Evolutionary conservation across 2,888 invertebrate species (phyloP), one percentile per base, ranked within the genome.

Genomic region (Lottia gigantea): DNA sequence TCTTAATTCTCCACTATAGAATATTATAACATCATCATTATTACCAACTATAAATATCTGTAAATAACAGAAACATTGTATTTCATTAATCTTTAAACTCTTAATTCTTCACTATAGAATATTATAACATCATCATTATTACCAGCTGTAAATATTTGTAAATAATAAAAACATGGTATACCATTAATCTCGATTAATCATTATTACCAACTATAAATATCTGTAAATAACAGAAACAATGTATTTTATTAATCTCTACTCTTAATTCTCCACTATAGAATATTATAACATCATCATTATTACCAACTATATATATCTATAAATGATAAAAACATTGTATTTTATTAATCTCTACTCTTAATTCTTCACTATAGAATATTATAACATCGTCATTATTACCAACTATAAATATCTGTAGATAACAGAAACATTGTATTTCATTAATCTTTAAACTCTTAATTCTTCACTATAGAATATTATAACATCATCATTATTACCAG

Each of bases 1-100:
- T 62, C 55, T 16, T 46, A 67, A 19, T 23, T 67, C 62, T 45
- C 67, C 67, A 46, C 62, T 46, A 62, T 62, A 67, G 31, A 31
- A 31, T 31, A 67, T 62, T 15, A 67, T 46, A 8, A 67, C 45
- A 40, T 25, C 62, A 19, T 67, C 62, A n/a, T 62, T 23, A 31
- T 62, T 45, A 11, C 23, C 61, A 6, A 26, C 46, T 14, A 16
- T 55, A 19, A 55, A 19, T 55, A 55, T 55, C 55, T 55, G 19
- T 0, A 55, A 15, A 55, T 55, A 55, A 55, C 8, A 19, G 15
- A 19, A 12, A 0, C 19, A 55, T 19, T 16, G 31, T n/a, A 45
- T 8, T 23, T 67, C 61, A 16, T 40, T 26, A 46, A 67, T 55
- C 46, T 67, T 62, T 31, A n/a, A n/a, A 67, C 26, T 62, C 55